These are phyloP conservation scores for Thecophora atra DNA, from an alignment of 2,888 invertebrate genomes.

Conservation along the genomic window DNA sequence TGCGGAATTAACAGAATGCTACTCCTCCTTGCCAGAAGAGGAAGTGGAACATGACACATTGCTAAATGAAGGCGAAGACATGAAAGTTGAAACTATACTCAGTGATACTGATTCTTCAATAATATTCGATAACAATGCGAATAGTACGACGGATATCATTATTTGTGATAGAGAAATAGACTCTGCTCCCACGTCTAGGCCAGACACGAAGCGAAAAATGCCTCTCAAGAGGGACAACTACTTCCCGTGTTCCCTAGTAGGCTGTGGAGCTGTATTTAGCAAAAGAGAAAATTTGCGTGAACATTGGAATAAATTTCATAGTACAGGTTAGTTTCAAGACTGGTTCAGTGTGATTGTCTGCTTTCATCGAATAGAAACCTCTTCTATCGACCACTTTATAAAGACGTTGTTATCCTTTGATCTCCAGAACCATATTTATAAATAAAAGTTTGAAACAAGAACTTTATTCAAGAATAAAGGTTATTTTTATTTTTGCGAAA, in stretches of 20 bases:
- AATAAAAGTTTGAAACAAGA: too few relatives aligned
- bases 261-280: slow-evolving; percentile 4
- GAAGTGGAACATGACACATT: neutral
- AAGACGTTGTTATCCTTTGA: too few relatives aligned
- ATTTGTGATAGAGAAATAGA: neutral
- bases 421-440: too few relatives aligned
- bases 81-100: slow-evolving; percentile 14
- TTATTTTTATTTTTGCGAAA: too few relatives aligned
- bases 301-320: neutral
- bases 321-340: neutral
- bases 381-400: too few relatives aligned
- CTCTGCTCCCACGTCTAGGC: neutral
- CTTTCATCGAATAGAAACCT: too few relatives aligned
- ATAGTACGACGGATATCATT: neutral
- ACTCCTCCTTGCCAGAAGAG: neutral
- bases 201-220: neutral
- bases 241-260: neutral
- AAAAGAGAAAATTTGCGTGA: neutral
- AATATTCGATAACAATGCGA: neutral
- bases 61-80: neutral
- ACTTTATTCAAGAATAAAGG: too few relatives aligned
- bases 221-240: neutral
- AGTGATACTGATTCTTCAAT: neutral
- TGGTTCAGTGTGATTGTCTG: too few relatives aligned
- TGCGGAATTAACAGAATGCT: neutral